A percentile compares a stretch with the other conserved stretches of the same genome.
These are phyloP conservation scores for Drosophila serrata DNA, from an alignment of 1,140 invertebrate genomes.

Conservation along the genomic window DNA sequence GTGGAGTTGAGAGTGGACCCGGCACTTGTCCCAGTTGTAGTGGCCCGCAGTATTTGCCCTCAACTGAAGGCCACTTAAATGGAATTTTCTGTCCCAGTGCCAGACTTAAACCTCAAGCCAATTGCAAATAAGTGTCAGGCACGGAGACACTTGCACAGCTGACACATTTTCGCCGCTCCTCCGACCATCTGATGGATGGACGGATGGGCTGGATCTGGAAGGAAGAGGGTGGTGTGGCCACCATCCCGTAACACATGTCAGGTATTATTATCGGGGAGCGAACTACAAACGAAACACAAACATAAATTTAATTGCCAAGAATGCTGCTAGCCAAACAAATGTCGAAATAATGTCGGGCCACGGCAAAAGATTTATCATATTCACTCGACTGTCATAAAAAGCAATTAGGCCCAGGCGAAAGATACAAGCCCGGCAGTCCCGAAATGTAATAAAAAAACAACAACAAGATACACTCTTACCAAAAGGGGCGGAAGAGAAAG, in stretches of 20 bases:
- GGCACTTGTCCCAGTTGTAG: conserved; percentile 33
- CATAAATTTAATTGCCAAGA: conserved; percentile 78
- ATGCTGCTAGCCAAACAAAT: conserved; percentile 78
- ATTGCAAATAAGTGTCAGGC: conserved; percentile 77
- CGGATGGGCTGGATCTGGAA: not conserved
- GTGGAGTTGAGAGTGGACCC: conserved; percentile 2
- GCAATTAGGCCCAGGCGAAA: conserved; percentile 74
- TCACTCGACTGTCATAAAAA: conserved; percentile 83
- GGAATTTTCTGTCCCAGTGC: conserved; percentile 13
- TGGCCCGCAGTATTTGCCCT: conserved; percentile 41
- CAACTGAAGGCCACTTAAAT: conserved; percentile 31
- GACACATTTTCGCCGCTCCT: conserved; percentile 51
- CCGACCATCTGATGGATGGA: conserved; percentile 23
- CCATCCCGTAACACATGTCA: conserved; percentile 71
- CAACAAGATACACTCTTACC: conserved; percentile 17
- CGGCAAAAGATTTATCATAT: conserved; percentile 79
- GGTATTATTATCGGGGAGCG: conserved; percentile 53
- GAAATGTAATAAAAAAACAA: conserved; percentile 73
- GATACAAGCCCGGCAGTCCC: conserved; percentile 65
- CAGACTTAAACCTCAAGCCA: conserved; percentile 52
- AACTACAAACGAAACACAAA: conserved; percentile 60
- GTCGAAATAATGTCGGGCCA: conserved; percentile 77
- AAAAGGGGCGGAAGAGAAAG: conserved; percentile 35
- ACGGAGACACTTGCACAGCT: conserved; percentile 66
- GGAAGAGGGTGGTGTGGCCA: conserved; percentile 4